Evolutionary conservation across 1,140 invertebrate species (phyloP), one percentile per base, ranked within the genome.

Genomic region (Drosophila takahashii): DNA sequence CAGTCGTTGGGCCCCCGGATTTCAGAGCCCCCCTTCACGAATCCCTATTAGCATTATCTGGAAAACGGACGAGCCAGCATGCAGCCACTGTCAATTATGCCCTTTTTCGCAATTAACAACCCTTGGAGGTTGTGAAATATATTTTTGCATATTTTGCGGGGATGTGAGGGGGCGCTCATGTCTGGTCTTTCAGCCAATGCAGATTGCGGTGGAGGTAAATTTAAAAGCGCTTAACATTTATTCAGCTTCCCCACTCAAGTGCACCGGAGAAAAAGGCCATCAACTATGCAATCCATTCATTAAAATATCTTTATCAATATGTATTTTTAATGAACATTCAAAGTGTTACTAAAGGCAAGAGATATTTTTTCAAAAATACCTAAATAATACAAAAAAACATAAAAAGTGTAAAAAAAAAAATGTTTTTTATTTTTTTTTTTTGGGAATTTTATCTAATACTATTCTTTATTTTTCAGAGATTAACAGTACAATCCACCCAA

Each of bases 51-150:
- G 76, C 72, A 73, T 87, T 78, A 86, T 81, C 78, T 86, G 75
- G 61, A 54, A 61, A 44, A 47, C 32, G 58, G 26, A 57, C 44
- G 59, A 44, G 51, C 64, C 58, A 75, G 62, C 66, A 77, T 64
- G 50, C 62, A 67, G 76, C 79, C 70, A 71, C 66, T 73, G 83
- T 87, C 83, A 87, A 89, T 87, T 87, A 83, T 89, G 76, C 67
- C 62, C 76, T 64, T 77, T 70, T 89, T 73, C 50, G 79, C 77
- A 87, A 79, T 87, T 87, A 87, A 89, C 84, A 73, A 73, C 60
- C 47, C 71, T 48, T 10, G 29, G 26, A 48, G 48, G 50, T 51
- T 54, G 71, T 45, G 50, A 84, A 79, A 84, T 77, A 84, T 77
- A 77, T 71, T 71, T 84, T 84, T 84, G 69, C 81, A 86, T 86